Evolutionary conservation across 2,797 vertebrate genomes (phyloP), one percentile per base, ranked within the genome.

Genomic region (Hypotaenidia okinawae): DNA sequence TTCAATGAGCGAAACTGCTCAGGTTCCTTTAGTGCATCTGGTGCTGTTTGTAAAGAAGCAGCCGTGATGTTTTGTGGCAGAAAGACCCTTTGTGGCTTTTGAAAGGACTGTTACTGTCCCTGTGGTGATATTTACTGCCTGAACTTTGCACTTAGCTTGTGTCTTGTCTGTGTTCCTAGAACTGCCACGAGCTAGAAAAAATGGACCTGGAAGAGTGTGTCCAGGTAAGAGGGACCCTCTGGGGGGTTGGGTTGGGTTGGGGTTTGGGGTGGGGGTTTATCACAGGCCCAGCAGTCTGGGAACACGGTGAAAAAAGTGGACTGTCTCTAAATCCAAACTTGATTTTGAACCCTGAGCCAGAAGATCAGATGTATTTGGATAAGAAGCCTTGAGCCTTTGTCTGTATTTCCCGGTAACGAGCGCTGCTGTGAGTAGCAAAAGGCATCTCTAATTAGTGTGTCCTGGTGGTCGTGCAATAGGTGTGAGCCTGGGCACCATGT

Each of bases 131-230:
- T 69, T 70, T 51, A 3, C 69, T 69, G 24, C 3, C 58, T 79
- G 59, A 30, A 9, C 67, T 67, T 76, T 4, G 39, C 64, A 8
- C 80, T 93, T n/a, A 70, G 11, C 10, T 0, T 5, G 39, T 55
- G 6, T 69, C 11, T 96, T 89, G 63, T 77, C 10, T 87, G 92
- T 94, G 63, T 83, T 93, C 96, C 51, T 76, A 99, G 99, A 99
- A 99, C 96, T 99, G 99, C 97, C 99, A 99, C 39, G 99, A 99
- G 89, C 98, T 99, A 86, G 99, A 99, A 97, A 99, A 99, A 97
- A 99, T 99, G 99, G 99, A 99, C 97, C 98, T 99, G 96, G 99
- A 99, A 95, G 99, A 99, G 96, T 99, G 99, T 96, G 99, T 99
- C 74, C 99, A 99, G 99, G 99, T 99, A 97, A 96, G 95, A 69